phyloP scores from a whole-genome alignment of 1,140 invertebrate genomes.

The Eufriesea mexicana region DNA sequence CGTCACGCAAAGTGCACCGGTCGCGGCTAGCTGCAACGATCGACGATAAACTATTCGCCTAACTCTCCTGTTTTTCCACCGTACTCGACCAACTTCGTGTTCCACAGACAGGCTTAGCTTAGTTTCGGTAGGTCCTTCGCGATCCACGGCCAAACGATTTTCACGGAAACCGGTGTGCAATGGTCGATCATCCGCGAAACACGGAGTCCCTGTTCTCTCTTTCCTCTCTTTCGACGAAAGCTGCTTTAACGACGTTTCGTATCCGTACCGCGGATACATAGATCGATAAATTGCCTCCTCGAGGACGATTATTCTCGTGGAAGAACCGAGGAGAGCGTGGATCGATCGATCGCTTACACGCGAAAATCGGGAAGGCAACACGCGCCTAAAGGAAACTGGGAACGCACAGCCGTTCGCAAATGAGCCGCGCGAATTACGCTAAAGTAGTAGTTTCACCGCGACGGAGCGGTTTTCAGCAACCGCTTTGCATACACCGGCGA shows the following conservation, averaged over 20 bases:
- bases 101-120: background rate
- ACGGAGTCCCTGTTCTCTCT: too few species aligned
- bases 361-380: background rate
- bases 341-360: conserved; percentile 25
- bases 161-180: background rate
- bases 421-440: conserved; percentile 43
- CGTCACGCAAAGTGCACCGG: conserved; percentile 49
- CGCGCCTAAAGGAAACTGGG: background rate
- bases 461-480: conserved; percentile 52
- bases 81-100: background rate
- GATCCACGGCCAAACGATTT: background rate
- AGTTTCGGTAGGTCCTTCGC: too few species aligned
- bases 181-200: background rate
- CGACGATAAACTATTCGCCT: conserved; percentile 35
- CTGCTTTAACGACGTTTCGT: background rate
- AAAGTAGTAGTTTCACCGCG: conserved; percentile 35
- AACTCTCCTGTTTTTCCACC: background rate
- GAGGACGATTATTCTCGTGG: conserved; percentile 17
- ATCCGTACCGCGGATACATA: background rate
- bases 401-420: conserved; percentile 30
- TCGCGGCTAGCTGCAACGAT: conserved; percentile 7
- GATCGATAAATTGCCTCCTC: conserved; percentile 21
- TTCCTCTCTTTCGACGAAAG: background rate
- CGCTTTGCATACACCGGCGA: conserved; percentile 54
- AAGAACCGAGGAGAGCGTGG: background rate